Evolutionary conservation across 2,113 vertebrate genomes (phyloP), one percentile per base, ranked within the genome.

Genomic region (Chionis minor): DNA sequence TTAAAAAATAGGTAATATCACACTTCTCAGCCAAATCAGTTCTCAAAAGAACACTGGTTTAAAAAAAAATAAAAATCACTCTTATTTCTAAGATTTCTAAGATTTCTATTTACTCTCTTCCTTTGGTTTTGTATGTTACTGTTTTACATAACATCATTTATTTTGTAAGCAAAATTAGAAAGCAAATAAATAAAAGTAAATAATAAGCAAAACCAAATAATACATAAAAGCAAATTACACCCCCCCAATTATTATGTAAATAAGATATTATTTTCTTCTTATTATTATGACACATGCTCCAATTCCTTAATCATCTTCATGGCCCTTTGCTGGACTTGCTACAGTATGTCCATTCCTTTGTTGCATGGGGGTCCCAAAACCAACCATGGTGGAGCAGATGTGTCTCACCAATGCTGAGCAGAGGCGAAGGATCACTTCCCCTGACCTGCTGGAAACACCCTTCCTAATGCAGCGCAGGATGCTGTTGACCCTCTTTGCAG

Each of bases 401-500:
- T 56, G 26, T 51, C 38, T 69, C 59, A 69, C 7, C 21, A 3
- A 1, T 40, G 32, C 23, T 38, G 49, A 78, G 62, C 38, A 35
- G 22, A 56, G 16, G 35, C 8, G 14, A 35, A 55, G 12, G 26
- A 32, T 54, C 12, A 35, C 18, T 38, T 65, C 18, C 18, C 19
- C 14, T 22, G 17, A 8, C 19, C 49, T 73, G 21, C 17, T 55
- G 49, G 44, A 55, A 81, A 65, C 13, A 63, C 1, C 3, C 16
- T 74, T 67, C 38, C 19, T 47, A 42, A 30, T 8, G 30, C 10
- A 82, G n/a, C 7, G 18, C 15, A 17, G 18, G 24, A 16, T 1
- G 4, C 14, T 30, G 2, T 4, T 54, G 19, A 22, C 30, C n/a
- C 8, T 30, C 27, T 63, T 63, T 55, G 38, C 0, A 0, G 28